Base-by-base conservation (phyloP, 2,888 invertebrate species). In the Allophyes oxyacanthae region DNA sequence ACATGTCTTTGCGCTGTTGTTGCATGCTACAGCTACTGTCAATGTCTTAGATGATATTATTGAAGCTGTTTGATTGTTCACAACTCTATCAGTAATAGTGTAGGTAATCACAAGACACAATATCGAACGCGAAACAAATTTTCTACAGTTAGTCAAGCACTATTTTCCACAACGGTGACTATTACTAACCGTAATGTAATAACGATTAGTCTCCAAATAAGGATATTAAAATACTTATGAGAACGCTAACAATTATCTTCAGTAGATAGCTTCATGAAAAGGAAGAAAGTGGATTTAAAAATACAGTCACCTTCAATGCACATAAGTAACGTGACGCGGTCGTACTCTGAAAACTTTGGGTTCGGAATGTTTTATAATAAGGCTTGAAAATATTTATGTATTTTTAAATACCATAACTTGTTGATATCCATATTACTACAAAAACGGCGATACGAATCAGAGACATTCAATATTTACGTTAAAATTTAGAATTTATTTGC, bases 401-500 rank as follows among this genome's bases (percentile, higher is more conserved):
- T 20, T 20, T 20, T 20, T 20, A 20, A 20, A 20, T 20, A 20
- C 20, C 20, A 20, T 20, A 50, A 62, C 30, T 46, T 41, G 14
- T 41, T 44, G 8, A 37, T 50, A 48, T 48, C 8, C 28, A 6
- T 10, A 45, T 69, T 49, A 69, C 55, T 10, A 48, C 30, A 38
- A 59, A 70, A 63, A 56, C 37, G 36, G 42, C 52, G 72, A 56
- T 59, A 46, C 49, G 46, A 62, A 57, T 55, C 56, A 42, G 42
- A 43, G 26, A 61, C 45, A 61, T 52, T 53, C 42, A 66, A 66
- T 73, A 66, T 68, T 64, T 64, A 48, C 53, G 26, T 59, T 55
- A 52, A 36, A 36, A 36, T 55, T 53, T 49, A 64, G 54, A 62
- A 66, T 79, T 78, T 81, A 75, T 82, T 83, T 79, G 68, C 69